A percentile compares a stretch with the other conserved stretches of the same genome.
These are phyloP conservation scores for Rhinella marina DNA, from an alignment of 2,797 vertebrate genomes.

Conservation along the genomic window DNA sequence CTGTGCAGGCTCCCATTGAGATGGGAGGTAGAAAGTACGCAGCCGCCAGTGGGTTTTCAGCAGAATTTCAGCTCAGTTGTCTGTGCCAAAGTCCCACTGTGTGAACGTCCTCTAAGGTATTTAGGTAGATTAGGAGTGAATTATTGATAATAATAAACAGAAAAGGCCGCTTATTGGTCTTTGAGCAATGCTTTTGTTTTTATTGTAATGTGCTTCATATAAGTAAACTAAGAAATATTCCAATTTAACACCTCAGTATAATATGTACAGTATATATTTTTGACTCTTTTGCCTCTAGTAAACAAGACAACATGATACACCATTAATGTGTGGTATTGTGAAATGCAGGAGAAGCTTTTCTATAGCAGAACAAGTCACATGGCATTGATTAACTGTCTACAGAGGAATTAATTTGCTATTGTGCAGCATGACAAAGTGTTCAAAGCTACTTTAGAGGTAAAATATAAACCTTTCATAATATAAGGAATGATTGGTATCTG, in stretches of 20 bases:
- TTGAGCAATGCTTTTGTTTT: background rate
- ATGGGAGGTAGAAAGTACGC: too few species aligned
- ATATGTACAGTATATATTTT: too few species aligned
- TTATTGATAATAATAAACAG: background rate
- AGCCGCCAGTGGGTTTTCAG: too few species aligned
- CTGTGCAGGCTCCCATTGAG: too few species aligned
- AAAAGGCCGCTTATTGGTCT: background rate
- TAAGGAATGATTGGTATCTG: constrained; percentile 23
- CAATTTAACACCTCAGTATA: background rate
- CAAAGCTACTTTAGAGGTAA: constrained; percentile 42
- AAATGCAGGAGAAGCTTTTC: constrained; percentile 7
- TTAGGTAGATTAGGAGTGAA: too few species aligned
- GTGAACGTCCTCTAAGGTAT: too few species aligned
- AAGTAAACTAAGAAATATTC: background rate
- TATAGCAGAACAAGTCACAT: constrained; percentile 35
- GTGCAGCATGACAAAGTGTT: constrained; percentile 26
- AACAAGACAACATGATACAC: background rate
- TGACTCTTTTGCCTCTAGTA: constrained; percentile 1
- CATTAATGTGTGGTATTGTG: background rate
- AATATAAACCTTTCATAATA: constrained; percentile 43
- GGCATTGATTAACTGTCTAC: constrained; percentile 44
- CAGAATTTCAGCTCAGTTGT: too few species aligned
- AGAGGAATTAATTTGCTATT: constrained; percentile 43
- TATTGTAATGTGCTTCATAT: background rate
- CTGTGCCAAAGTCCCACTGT: too few species aligned